Evolutionary conservation across 2,888 invertebrate genomes (phyloP), one percentile per base, ranked within the genome.

Genomic region (Pedicia rivosa): DNA sequence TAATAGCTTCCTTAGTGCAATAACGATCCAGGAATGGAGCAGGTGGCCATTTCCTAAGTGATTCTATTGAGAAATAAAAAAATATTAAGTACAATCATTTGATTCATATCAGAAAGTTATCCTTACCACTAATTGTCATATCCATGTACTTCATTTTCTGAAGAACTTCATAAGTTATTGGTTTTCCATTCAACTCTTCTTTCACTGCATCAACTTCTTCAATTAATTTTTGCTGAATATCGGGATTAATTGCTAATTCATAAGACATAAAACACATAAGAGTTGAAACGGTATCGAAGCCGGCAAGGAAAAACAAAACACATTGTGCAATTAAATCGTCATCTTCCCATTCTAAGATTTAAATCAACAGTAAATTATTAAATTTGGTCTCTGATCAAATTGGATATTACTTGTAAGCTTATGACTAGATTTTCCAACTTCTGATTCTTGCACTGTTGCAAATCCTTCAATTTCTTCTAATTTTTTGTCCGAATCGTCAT

Each of bases 121-220:
- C n/a, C n/a, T n/a, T 20, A 20, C 20, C 20, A 12, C n/a, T 4
- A 10, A 37, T 13, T 1, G 60, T 54, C 49, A 59, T 58, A 44
- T 74, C 74, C 59, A 75, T 48, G 40, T 74, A 75, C 30, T 63
- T 63, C 70, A 75, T 67, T 27, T 58, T 61, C 46, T 68, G 63
- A 1, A 75, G 53, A 2, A 62, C 59, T 25, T 66, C 68, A 43
- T 70, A 74, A 31, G 65, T 64, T 1, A 72, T 49, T 31, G 63
- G 63, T 7, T n/a, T n/a, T n/a, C n/a, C 61, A 5, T 59, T 57
- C 4, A 59, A 37, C 10, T 60, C 58, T 1, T 44, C 46, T 5
- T 63, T 52, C 3, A 63, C 57, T 14, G 66, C 63, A 15, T 54
- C 60, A 20, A 76, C 66, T 56, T 76, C 74, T 29, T 63, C 46